phyloP scores from a whole-genome alignment of 1,140 invertebrate species.

The Lethocerus indicus region DNA sequence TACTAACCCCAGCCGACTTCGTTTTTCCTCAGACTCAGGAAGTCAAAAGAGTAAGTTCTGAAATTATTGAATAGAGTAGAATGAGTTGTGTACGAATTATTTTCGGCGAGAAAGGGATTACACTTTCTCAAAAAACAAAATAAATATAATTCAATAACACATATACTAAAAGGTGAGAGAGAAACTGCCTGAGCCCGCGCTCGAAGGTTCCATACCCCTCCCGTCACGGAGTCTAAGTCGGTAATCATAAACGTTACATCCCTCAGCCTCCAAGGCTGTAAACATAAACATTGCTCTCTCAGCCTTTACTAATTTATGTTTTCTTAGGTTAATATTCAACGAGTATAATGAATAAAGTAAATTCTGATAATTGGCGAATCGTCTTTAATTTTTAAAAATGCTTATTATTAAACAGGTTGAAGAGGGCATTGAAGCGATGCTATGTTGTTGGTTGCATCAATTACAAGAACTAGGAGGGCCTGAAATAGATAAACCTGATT shows the following conservation, averaged over 20 bases:
- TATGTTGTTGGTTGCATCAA: slow-evolving; percentile 63
- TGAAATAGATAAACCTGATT: slow-evolving; percentile 62
- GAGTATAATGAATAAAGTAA: not conserved
- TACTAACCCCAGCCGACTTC: slow-evolving; percentile 52
- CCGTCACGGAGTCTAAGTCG: too few species aligned
- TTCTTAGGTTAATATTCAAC: not conserved
- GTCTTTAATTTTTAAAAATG: not conserved
- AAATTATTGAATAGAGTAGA: not conserved
- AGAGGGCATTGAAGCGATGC: slow-evolving; percentile 64
- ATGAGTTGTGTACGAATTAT: too few species aligned
- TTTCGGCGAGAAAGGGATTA: too few species aligned
- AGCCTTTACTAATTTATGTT: not conserved
- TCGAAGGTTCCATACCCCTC: too few species aligned
- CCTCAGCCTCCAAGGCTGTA: not conserved
- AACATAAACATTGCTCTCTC: not conserved
- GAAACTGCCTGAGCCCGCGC: too few species aligned
- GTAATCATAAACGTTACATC: too few species aligned
- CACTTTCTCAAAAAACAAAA: too few species aligned
- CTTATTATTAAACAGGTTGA: slow-evolving; percentile 38
- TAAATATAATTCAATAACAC: too few species aligned
- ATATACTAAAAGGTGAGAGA: too few species aligned
- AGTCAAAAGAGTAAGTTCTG: slow-evolving; percentile 36
- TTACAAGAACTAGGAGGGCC: slow-evolving; percentile 60
- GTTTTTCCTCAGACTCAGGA: slow-evolving; percentile 51
- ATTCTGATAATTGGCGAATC: not conserved